phyloP scores from a whole-genome alignment of 2,797 vertebrate genomes.

The Vespertilio murinus region DNA sequence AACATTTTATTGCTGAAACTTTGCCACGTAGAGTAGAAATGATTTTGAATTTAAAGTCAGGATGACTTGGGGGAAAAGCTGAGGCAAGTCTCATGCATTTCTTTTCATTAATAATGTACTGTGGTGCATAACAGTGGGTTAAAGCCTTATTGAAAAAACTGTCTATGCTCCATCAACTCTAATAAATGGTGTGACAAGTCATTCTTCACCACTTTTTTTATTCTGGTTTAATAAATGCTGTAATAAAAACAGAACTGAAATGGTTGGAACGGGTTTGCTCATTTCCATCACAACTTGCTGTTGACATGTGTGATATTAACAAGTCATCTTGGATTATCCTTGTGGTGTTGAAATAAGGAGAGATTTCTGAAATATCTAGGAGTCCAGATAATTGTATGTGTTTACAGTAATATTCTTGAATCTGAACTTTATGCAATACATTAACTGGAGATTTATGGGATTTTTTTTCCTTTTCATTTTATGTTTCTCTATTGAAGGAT shows the following conservation, averaged over 20 bases:
- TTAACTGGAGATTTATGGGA: background rate
- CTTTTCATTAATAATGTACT: conserved; percentile 44
- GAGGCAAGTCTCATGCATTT: conserved; percentile 58
- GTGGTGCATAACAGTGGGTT: conserved; percentile 64
- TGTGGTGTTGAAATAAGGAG: conserved; percentile 21
- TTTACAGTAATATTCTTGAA: conserved; percentile 44
- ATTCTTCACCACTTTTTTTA: conserved; percentile 69
- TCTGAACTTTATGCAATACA: conserved; percentile 41
- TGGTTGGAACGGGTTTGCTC: conserved; percentile 28
- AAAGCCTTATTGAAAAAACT: conserved; percentile 67
- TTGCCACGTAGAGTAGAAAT: conserved; percentile 33
- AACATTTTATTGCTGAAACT: conserved; percentile 64
- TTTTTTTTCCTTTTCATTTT: background rate
- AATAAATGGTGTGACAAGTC: conserved; percentile 66
- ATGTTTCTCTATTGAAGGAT: conserved; percentile 57
- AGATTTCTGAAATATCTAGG: background rate
- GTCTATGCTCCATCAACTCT: conserved; percentile 74
- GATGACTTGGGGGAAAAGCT: conserved; percentile 54
- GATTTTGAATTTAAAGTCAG: conserved; percentile 63
- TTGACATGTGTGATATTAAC: conserved; percentile 18
- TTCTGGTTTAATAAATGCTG: conserved; percentile 62
- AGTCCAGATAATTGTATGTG: conserved; percentile 5
- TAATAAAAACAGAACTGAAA: conserved; percentile 47
- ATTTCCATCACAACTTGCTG: background rate
- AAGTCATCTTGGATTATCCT: conserved; percentile 36